Evolutionary conservation across 2,888 invertebrate species (phyloP).

Genomic region (Epistrophella euchroma): DNA sequence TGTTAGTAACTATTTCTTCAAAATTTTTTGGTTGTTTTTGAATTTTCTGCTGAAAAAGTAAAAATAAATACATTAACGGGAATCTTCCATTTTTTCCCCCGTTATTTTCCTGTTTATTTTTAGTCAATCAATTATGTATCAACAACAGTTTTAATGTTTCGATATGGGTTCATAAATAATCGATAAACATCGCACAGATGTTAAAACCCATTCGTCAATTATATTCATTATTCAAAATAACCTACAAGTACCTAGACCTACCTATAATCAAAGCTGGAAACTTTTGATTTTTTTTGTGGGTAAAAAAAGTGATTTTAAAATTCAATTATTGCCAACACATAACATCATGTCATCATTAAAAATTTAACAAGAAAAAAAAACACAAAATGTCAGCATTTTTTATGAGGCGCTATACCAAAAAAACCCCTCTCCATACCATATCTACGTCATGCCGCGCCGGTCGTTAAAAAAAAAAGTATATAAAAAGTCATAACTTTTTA

Average conservation of each 20-base stretch:
- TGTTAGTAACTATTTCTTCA: too few relatives aligned
- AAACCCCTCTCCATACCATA: background rate
- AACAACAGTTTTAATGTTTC: too few relatives aligned
- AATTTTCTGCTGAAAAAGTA: too few relatives aligned
- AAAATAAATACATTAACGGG: too few relatives aligned
- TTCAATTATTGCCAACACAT: background rate
- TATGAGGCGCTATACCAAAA: background rate
- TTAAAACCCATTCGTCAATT: too few relatives aligned
- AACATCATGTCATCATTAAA: background rate
- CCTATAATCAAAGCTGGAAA: background rate
- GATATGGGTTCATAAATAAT: too few relatives aligned
- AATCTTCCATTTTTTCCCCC: too few relatives aligned
- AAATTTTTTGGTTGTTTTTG: too few relatives aligned
- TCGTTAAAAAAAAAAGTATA: conserved; percentile 16
- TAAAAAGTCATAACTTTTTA: conserved; percentile 27
- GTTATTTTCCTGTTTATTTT: too few relatives aligned
- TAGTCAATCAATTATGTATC: too few relatives aligned
- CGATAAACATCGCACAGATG: background rate
- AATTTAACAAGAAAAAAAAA: background rate
- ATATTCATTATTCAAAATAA: too few relatives aligned
- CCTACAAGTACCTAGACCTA: too few relatives aligned
- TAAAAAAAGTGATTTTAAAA: background rate
- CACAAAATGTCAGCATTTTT: conserved; percentile 9
- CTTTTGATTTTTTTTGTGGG: background rate
- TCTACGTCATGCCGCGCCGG: background rate